These are phyloP conservation scores for Apodemia hepburni DNA, from an alignment of 2,888 invertebrate species.

Conservation along the genomic window DNA sequence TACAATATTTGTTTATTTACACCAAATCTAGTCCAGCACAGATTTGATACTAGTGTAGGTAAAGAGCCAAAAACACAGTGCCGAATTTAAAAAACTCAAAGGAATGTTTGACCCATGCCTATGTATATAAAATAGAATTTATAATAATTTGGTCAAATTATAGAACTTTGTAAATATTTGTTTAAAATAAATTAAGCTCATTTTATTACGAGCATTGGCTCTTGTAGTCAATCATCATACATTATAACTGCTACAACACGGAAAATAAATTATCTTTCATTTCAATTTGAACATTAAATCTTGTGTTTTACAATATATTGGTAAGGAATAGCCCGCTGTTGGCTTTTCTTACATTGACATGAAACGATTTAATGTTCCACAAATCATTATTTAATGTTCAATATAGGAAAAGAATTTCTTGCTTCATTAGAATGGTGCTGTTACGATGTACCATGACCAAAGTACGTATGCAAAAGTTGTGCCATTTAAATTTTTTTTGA, in stretches of 20 bases:
- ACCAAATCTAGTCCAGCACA: background rate
- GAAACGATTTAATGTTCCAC: no score
- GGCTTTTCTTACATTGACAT: no score
- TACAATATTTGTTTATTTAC: background rate
- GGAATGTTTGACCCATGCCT: background rate
- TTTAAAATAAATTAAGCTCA: background rate
- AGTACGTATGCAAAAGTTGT: no score
- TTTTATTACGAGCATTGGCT: background rate
- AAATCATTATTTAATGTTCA: no score
- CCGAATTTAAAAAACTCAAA: background rate
- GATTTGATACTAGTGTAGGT: background rate
- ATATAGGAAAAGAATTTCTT: no score
- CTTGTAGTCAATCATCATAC: background rate
- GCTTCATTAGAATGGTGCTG: no score
- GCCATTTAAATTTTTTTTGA: no score
- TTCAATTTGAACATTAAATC: no score
- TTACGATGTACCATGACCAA: no score
- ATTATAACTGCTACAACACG: background rate
- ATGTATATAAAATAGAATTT: background rate
- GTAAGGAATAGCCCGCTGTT: no score
- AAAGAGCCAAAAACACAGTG: background rate
- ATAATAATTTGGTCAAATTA: background rate
- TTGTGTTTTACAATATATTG: background rate
- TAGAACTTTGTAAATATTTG: background rate
- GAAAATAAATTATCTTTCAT: background rate